A percentile compares a stretch with the other conserved stretches of the same genome.
Evolutionary conservation across 2,113 vertebrate genomes (phyloP).

Genomic region (Galeopterus variegatus): DNA sequence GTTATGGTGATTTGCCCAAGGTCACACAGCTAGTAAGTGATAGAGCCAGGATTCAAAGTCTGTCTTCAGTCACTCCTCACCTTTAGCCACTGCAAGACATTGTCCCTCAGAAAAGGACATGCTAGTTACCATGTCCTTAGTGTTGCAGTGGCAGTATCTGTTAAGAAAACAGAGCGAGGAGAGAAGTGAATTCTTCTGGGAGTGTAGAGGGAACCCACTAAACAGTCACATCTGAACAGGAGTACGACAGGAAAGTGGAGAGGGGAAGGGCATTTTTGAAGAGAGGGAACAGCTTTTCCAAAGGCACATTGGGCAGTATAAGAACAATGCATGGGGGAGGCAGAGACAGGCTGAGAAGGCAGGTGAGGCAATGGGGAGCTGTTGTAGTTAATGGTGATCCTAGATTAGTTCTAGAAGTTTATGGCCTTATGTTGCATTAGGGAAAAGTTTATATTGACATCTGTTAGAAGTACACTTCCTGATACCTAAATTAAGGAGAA

Average conservation of each 20-base stretch:
- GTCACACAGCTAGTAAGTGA: neutral
- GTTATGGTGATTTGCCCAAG: neutral
- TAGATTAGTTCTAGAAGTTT: constrained; percentile 58
- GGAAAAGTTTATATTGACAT: constrained; percentile 30
- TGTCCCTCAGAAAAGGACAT: neutral
- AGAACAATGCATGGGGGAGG: neutral
- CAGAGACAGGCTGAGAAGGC: neutral
- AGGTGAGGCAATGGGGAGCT: neutral
- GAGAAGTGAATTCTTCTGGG: neutral
- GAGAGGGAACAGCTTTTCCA: neutral
- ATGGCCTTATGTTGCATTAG: neutral
- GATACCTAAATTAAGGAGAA: neutral
- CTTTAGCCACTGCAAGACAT: neutral
- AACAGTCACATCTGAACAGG: neutral
- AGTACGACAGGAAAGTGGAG: neutral
- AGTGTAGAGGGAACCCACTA: neutral
- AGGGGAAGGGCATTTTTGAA: neutral
- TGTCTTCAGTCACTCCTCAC: neutral
- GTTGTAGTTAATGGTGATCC: neutral
- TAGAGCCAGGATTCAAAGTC: neutral
- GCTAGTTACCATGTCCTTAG: neutral
- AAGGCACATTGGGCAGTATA: neutral
- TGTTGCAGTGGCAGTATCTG: neutral
- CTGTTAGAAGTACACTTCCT: neutral
- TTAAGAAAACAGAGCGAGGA: neutral